phyloP scores from a whole-genome alignment of 2,113 vertebrate genomes.

The Cynopterus brachyotis region DNA sequence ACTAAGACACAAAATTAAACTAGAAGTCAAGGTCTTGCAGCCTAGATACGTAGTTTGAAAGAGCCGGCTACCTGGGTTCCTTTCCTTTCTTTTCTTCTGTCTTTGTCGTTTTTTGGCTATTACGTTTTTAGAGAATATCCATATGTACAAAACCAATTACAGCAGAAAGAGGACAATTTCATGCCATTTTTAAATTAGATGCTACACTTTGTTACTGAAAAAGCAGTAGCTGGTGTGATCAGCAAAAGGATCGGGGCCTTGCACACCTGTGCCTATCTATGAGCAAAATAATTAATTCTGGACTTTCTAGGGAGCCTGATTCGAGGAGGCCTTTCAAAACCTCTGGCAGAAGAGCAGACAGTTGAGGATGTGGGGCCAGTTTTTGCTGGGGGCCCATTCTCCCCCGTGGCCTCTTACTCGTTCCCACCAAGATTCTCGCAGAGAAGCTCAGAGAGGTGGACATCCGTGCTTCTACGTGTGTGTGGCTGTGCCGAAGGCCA shows the following conservation, averaged over 20 bases:
- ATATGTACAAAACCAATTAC: constrained; percentile 81
- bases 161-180: constrained; percentile 69
- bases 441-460: not conserved
- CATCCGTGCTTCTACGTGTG: not conserved
- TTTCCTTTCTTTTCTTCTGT: not conserved
- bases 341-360: not conserved
- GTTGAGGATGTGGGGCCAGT: not conserved
- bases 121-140: constrained; percentile 76
- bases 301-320: constrained; percentile 55
- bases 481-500: not conserved
- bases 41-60: constrained; percentile 62
- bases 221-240: constrained; percentile 51
- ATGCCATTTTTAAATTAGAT: constrained; percentile 73
- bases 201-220: constrained; percentile 39
- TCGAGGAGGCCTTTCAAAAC: constrained; percentile 4
- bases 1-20: constrained; percentile 76
- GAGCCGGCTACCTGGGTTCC: not conserved
- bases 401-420: not conserved
- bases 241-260: constrained; percentile 61
- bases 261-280: constrained; percentile 50
- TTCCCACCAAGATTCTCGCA: not conserved
- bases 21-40: constrained; percentile 79
- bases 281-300: constrained; percentile 69
- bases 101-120: constrained; percentile 23
- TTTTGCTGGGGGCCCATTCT: not conserved